A percentile compares a stretch with the other conserved stretches of the same genome.
Evolutionary conservation across 2,113 vertebrate genomes (phyloP).

Genomic region (Electrona antarctica): DNA sequence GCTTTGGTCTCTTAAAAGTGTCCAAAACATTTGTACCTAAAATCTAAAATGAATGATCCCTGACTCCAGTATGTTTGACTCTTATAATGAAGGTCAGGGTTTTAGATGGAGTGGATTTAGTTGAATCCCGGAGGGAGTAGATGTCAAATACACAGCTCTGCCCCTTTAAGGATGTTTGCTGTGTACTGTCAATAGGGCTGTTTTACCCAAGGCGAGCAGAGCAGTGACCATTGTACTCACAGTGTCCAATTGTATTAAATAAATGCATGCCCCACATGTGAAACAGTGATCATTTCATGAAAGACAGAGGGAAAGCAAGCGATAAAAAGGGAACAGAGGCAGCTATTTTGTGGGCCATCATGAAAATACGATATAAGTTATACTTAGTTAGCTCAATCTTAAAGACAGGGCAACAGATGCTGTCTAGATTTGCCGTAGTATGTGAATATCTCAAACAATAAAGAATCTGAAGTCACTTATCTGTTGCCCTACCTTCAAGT

Average conservation of each 20-base stretch:
- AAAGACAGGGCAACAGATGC: no score
- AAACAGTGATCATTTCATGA: neutral
- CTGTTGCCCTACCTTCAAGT: slow-evolving; percentile 9
- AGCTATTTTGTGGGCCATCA: slow-evolving; percentile 2
- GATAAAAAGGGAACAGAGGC: neutral
- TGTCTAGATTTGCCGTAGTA: no score
- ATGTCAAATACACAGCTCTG: no score
- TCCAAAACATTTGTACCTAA: slow-evolving; percentile 10
- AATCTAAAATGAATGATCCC: slow-evolving; percentile 15
- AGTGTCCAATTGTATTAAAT: neutral
- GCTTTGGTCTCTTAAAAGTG: slow-evolving; percentile 11
- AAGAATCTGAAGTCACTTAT: no score
- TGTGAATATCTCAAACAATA: neutral
- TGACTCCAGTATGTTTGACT: neutral
- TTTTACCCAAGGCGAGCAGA: no score
- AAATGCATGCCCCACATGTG: neutral
- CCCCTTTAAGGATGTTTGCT: no score
- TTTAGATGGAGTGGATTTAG: no score
- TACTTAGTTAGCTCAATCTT: no score
- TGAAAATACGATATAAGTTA: neutral
- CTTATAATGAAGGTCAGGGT: no score
- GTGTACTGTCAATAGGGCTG: no score
- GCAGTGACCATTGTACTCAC: no score
- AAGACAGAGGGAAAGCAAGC: neutral
- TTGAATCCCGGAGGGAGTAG: no score